phyloP scores from a whole-genome alignment of 1,140 invertebrate species.

The Brachionus sp. region DNA sequence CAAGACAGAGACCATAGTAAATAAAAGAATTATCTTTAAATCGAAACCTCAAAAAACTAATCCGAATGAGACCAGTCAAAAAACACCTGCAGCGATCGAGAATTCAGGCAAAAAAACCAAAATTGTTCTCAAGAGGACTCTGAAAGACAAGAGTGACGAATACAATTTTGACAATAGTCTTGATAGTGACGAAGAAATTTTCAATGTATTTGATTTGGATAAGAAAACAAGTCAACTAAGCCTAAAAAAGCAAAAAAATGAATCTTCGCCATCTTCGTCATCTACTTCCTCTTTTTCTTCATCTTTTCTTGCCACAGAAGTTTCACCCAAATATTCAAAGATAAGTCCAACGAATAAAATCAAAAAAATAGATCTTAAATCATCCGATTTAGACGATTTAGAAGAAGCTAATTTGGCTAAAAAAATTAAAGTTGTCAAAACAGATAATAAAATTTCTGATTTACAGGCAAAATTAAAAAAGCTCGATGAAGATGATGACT shows the following conservation, averaged over 20 bases:
- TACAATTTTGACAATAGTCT: not conserved
- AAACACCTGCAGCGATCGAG: not conserved
- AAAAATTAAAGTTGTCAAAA: conserved; percentile 8
- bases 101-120: not conserved
- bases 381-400: not conserved
- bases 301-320: not conserved
- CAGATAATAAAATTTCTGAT: not conserved
- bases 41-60: not conserved
- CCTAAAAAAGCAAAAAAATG: conserved; percentile 1
- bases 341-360: not conserved
- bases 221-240: not conserved
- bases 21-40: conserved; percentile 30
- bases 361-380: not conserved
- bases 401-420: not conserved
- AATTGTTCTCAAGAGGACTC: not conserved
- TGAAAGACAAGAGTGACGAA: not conserved
- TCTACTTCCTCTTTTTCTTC: not conserved
- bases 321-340: not conserved
- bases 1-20: not conserved
- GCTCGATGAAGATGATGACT: not conserved
- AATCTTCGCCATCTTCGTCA: not conserved
- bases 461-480: not conserved
- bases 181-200: conserved; percentile 13
- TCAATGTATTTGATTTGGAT: conserved; percentile 18
- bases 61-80: not conserved